Base-by-base conservation (phyloP, 2,113 vertebrate species). In the Gymnogyps californianus region DNA sequence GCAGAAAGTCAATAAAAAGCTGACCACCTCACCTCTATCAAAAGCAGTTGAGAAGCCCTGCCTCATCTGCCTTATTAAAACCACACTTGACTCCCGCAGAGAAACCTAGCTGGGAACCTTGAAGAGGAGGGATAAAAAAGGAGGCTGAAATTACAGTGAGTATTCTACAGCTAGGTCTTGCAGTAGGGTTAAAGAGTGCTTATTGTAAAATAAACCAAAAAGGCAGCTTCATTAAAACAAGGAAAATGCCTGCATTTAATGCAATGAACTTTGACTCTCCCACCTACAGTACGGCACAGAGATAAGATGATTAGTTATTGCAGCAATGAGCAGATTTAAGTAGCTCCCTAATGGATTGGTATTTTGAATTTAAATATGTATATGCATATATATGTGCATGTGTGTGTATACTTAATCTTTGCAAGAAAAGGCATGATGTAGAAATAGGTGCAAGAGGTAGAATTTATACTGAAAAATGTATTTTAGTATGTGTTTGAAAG, bases 1-100 rank as follows among this genome's bases (percentile, higher is more conserved):
- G 91, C 94, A 97, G 83, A 76, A 87, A 98, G 96, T 95, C 95
- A 93, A 83, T 95, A 94, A 96, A 96, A 93, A 97, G 92, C 93
- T 98, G 90, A 97, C 94, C 91, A 91, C 36, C 65, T 95, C 94
- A 92, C 93, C 93, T 95, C 96, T 95, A 83, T 96, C 97, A 92
- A 90, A 96, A 93, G 93, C 96, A 79, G 90, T 94, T 84, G 92
- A 90, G 91, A 81, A 86, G 79, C 67, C 29, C 94, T 95, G 95
- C 89, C 91, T 97, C 91, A 87, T 97, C 96, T 93, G 83, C 89
- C 91, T 97, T 95, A 59, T 96, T 93, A 95, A 96, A 97, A 83
- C 78, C 90, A 83, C 81, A 67, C 83, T 95, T 80, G 76, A 74
- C 84, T 91, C 94, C 95, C 1, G 46, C 89, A 82, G 95, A 97